Base-by-base conservation (phyloP, 2,888 invertebrate species). In the Eledona agricola region DNA sequence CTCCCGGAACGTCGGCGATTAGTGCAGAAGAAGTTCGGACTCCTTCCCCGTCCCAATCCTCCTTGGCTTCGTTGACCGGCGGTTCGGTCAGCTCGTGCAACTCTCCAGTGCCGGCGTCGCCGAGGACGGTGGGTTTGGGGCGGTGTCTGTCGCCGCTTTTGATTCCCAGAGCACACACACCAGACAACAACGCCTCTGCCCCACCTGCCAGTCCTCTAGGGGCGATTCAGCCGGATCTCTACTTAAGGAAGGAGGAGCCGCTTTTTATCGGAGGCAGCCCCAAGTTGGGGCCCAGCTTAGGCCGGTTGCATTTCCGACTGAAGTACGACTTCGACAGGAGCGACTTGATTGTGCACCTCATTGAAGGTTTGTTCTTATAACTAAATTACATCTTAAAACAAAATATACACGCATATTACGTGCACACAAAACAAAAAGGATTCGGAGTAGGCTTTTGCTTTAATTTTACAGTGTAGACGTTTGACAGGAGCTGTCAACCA, bases 291-390 rank as follows among this genome's bases (percentile, higher is more conserved):
- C 86, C 87, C 2, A 85, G 84, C 20, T 81, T 92, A 29, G 94
- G 94, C 19, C 82, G 91, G 54, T 81, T 95, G 58, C 94, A 94
- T 71, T 82, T 93, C 63, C 81, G 92, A 43, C 79, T 94, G 47
- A 91, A 89, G 67, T 95, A 94, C 70, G 94, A 94, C 77, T 93
- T 93, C 70, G 89, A 93, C 73, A 83, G 90, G 58, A 93, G 93
- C 7, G 94, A 95, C 75, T 80, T 95, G 62, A 88, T 92, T 60
- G 89, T 93, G n/a, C 93, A 94, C 78, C 80, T 94, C 60, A 93
- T 94, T 76, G 93, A 94, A 86, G 91, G 91, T n/a, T n/a, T n/a
- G n/a, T n/a, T n/a, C n/a, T n/a, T n/a, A n/a, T n/a, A n/a, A n/a
- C n/a, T n/a, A n/a, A n/a, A n/a, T n/a, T n/a, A n/a, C n/a, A n/a